Evolutionary conservation across 2,113 vertebrate genomes (phyloP).

Genomic region (Illadopsis cleaveri): DNA sequence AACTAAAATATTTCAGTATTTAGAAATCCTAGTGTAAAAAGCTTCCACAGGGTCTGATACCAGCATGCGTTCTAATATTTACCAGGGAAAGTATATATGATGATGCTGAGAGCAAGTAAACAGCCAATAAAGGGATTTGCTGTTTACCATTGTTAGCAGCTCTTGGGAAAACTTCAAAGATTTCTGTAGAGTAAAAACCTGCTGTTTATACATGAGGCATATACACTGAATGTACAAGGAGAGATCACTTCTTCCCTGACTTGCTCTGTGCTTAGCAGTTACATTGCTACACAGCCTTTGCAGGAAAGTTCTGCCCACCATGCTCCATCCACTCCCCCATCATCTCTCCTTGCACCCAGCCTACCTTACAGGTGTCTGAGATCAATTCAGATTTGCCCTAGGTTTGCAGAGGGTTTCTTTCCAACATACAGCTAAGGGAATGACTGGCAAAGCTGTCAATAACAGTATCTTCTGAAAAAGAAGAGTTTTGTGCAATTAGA

Average conservation of each 20-base stretch:
- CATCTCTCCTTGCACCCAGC: background rate
- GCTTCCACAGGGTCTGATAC: background rate
- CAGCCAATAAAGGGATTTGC: background rate
- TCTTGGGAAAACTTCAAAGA: background rate
- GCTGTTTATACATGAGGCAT: background rate
- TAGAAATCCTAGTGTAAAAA: background rate
- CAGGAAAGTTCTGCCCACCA: background rate
- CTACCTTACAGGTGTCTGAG: background rate
- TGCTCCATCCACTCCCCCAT: background rate
- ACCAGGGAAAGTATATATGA: background rate
- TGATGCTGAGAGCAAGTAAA: background rate
- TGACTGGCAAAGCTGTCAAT: background rate
- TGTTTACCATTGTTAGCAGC: background rate
- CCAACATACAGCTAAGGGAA: background rate
- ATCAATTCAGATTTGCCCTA: background rate
- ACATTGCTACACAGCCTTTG: background rate
- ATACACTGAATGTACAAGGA: background rate
- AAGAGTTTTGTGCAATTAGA: background rate
- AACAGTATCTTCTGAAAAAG: background rate
- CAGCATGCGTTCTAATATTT: background rate
- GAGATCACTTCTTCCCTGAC: background rate
- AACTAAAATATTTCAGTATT: background rate
- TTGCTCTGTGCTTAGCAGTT: background rate
- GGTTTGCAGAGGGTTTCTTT: background rate
- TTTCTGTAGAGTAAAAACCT: background rate